Percentiles rank a stretch among this genome's conserved stretches.
These are phyloP conservation scores for Calameuta filiformis DNA, from an alignment of 2,888 invertebrate genomes.

Conservation along the genomic window DNA sequence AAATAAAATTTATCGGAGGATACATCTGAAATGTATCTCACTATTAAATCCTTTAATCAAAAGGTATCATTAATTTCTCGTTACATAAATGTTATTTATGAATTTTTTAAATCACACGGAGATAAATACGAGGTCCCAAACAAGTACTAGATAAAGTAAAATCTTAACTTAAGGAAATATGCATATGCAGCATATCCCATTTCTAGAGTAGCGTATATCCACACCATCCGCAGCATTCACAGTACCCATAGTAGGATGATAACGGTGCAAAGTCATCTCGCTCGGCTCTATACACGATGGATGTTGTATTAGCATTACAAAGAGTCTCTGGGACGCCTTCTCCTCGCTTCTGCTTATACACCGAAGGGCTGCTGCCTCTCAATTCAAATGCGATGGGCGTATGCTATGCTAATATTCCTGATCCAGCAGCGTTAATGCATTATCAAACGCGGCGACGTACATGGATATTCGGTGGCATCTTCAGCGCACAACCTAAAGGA, in stretches of 20 bases:
- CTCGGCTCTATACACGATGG: conserved; percentile 47
- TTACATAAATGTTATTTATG: no score
- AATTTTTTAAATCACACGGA: no score
- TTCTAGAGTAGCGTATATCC: no score
- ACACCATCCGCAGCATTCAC: no score
- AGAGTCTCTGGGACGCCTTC: conserved; percentile 64
- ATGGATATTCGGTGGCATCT: conserved; percentile 5
- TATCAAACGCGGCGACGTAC: conserved; percentile 57
- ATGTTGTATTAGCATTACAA: conserved; percentile 65
- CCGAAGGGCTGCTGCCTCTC: conserved; percentile 48
- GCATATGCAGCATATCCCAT: no score
- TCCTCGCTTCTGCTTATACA: conserved; percentile 59
- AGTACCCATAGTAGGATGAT: no score
- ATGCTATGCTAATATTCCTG: conserved; percentile 64
- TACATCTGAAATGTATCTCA: conserved; percentile 8
- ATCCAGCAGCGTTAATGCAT: conserved; percentile 64
- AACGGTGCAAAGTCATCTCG: conserved; percentile 26
- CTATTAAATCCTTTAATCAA: no score
- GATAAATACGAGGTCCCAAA: no score
- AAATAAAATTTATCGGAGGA: conserved; percentile 56
- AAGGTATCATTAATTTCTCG: no score
- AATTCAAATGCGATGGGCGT: conserved; percentile 66
- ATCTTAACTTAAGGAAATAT: no score
- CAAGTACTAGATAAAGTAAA: no score
- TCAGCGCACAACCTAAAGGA: background rate